These are phyloP conservation scores for Ictalurus punctatus DNA, from an alignment of 2,113 vertebrate species.

Conservation along the genomic window DNA sequence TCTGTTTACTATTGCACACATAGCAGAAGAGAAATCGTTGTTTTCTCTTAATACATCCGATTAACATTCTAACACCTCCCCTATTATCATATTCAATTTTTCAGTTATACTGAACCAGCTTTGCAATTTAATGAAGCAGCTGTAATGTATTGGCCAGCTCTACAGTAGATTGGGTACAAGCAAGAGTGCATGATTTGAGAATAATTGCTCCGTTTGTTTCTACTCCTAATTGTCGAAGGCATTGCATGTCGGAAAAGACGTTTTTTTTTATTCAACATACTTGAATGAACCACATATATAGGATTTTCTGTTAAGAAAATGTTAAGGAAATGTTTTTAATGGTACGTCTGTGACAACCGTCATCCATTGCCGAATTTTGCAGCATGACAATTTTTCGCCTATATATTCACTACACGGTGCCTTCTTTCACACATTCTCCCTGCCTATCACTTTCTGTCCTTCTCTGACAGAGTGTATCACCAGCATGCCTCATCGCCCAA, in stretches of 20 bases:
- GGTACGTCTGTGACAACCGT: background rate
- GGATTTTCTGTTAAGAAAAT: background rate
- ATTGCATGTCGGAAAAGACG: background rate
- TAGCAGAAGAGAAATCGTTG: slow-evolving; percentile 11
- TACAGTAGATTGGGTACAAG: background rate
- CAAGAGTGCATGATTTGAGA: background rate
- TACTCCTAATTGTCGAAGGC: background rate
- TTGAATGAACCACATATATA: background rate
- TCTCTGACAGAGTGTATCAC: slow-evolving; percentile 44
- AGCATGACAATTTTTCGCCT: slow-evolving; percentile 26
- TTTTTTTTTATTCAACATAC: background rate
- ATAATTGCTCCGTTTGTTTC: background rate
- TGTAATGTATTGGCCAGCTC: background rate
- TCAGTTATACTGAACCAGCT: background rate
- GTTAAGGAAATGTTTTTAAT: background rate
- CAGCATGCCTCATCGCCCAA: slow-evolving; percentile 57
- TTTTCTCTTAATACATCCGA: background rate
- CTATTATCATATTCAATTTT: background rate
- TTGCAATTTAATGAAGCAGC: background rate
- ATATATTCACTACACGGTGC: slow-evolving; percentile 27
- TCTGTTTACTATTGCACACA: slow-evolving; percentile 14
- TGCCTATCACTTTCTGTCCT: slow-evolving; percentile 31
- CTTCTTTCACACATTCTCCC: slow-evolving; percentile 1
- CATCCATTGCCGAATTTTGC: slow-evolving; percentile 10
- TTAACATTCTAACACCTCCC: background rate